Evolutionary conservation across 2,888 invertebrate species (phyloP).

Genomic region (Julus scanicus): DNA sequence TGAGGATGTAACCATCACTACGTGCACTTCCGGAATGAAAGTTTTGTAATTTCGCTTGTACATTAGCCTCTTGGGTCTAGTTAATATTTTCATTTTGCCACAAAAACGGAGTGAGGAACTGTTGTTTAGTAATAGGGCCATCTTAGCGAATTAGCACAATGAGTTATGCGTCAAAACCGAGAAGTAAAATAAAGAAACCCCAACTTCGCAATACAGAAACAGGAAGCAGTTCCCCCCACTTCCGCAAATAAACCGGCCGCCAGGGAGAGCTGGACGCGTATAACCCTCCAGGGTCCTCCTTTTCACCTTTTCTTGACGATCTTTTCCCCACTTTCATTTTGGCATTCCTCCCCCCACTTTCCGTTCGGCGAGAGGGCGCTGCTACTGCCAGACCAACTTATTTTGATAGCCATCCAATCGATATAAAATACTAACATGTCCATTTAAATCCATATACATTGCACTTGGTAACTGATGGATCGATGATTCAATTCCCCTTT

Average conservation of each 20-base stretch:
- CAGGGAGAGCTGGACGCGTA: not conserved
- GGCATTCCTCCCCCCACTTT: not conserved
- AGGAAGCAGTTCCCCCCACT: not conserved
- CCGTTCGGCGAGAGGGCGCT: not conserved
- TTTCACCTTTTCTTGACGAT: not conserved
- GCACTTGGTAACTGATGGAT: not conserved
- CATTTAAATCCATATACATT: constrained; percentile 2
- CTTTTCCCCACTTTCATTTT: not conserved
- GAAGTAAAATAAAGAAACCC: no score
- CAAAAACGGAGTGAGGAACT: not conserved
- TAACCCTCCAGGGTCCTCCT: not conserved
- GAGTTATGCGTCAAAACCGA: not conserved
- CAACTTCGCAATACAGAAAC: not conserved
- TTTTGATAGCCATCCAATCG: not conserved
- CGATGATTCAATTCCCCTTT: not conserved
- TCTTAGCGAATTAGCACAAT: not conserved
- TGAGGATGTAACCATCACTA: no score
- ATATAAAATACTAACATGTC: constrained; percentile 19
- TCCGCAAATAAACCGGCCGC: not conserved
- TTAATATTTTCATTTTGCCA: not conserved
- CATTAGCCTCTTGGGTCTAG: not conserved
- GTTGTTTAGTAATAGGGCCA: not conserved
- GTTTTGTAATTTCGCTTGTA: not conserved
- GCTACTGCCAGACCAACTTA: not conserved
- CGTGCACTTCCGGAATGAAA: not conserved